Conservation (phyloP, 2,888 invertebrate genomes). For the Panzeria rudis region DNA sequence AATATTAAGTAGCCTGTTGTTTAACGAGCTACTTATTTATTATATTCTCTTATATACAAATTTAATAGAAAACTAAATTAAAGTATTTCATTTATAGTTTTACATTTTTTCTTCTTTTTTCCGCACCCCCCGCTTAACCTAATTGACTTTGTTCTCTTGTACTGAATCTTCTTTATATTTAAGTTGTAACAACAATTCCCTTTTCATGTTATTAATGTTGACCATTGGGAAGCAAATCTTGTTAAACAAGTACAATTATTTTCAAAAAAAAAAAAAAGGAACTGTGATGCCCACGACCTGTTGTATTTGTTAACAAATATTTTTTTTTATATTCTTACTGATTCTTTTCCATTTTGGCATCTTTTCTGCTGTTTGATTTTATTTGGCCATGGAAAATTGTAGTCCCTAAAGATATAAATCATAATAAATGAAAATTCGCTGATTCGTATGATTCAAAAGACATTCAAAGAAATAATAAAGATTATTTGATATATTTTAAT, state of each 20-base stretch:
- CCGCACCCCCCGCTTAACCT: constrained; percentile 26
- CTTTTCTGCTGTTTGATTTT: constrained; percentile 31
- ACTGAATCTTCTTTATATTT: constrained; percentile 3
- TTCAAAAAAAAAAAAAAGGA: constrained; percentile 1
- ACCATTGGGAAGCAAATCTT: constrained; percentile 64
- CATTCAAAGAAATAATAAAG: constrained; percentile 19
- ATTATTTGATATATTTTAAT: constrained; percentile 57
- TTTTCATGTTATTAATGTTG: constrained; percentile 66
- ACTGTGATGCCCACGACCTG: constrained; percentile 15
- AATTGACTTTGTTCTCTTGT: constrained; percentile 62
- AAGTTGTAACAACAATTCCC: constrained; percentile 52
- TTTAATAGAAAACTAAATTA: constrained; percentile 16
- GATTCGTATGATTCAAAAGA: constrained; percentile 49
- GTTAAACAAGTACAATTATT: constrained; percentile 57
- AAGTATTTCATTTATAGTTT: constrained; percentile 4
- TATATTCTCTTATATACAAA: neutral
- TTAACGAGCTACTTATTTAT: constrained; percentile 3
- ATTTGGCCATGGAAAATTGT: constrained; percentile 48
- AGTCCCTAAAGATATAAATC: constrained; percentile 55
- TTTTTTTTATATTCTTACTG: neutral
- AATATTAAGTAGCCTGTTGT: neutral
- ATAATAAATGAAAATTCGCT: constrained; percentile 54
- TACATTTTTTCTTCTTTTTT: neutral
- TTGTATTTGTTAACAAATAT: constrained; percentile 47
- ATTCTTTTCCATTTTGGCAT: constrained; percentile 3